These are phyloP conservation scores for Pachycephus smyrnensis DNA, from an alignment of 2,888 invertebrate species.

Conservation along the genomic window DNA sequence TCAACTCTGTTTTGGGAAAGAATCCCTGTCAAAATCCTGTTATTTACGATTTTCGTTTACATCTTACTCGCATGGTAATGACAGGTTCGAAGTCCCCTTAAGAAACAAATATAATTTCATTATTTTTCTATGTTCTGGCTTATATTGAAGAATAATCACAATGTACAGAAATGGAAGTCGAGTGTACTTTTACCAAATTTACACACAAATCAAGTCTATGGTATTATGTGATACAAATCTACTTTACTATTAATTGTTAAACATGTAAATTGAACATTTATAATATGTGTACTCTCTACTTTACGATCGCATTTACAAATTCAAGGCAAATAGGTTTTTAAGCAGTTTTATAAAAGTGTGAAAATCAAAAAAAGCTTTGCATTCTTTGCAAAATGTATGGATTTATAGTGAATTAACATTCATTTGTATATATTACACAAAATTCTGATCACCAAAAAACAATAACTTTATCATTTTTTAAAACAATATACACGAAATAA, in stretches of 20 bases:
- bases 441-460: not conserved
- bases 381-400: not conserved
- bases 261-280: not conserved
- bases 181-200: too few species aligned
- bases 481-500: not conserved
- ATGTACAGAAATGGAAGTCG: not conserved
- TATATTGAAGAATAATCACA: not conserved
- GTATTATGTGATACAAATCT: not conserved
- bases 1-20: too few species aligned
- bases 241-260: not conserved
- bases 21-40: not conserved
- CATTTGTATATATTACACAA: not conserved
- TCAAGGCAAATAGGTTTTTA: not conserved
- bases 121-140: not conserved
- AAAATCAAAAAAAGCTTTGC: not conserved
- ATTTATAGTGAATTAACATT: not conserved
- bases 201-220: too few species aligned
- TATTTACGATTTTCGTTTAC: not conserved
- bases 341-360: not conserved
- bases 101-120: not conserved
- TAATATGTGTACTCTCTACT: not conserved
- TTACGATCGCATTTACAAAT: not conserved
- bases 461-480: not conserved
- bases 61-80: not conserved
- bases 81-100: not conserved